Conservation (phyloP, 2,888 invertebrate genomes). For the Drosophila longiperda region DNA sequence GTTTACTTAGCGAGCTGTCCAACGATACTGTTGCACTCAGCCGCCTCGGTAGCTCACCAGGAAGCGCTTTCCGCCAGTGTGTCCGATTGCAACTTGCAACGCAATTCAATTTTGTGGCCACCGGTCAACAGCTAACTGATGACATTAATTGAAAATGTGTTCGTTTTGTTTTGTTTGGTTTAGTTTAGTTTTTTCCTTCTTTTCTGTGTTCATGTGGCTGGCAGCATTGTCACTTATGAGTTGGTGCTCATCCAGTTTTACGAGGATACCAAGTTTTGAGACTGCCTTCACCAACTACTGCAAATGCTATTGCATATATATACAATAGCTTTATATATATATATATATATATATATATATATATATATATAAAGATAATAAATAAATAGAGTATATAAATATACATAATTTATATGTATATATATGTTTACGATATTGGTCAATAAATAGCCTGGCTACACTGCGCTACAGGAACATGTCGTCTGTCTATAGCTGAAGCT, state of each 20-base stretch:
- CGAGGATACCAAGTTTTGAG: constrained; percentile 82
- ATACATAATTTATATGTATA: not conserved
- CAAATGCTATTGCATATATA: not conserved
- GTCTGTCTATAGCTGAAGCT: not conserved
- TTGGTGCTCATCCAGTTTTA: constrained; percentile 87
- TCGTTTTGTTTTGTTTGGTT: not conserved
- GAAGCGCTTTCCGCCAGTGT: constrained; percentile 81
- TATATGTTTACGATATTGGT: not conserved
- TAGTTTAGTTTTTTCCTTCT: not conserved
- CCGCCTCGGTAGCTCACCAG: constrained; percentile 82
- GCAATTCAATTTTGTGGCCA: constrained; percentile 1
- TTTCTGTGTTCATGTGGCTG: constrained; percentile 85
- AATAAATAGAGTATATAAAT: not conserved
- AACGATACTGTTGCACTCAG: constrained; percentile 80
- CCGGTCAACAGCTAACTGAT: constrained; percentile 6
- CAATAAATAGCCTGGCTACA: constrained; percentile 21
- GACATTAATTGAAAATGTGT: constrained; percentile 18
- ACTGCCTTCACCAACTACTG: constrained; percentile 58
- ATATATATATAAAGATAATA: not conserved
- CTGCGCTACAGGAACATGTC: constrained; percentile 30
- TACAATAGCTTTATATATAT: too few relatives aligned
- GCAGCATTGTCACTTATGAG: constrained; percentile 87
- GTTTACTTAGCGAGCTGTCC: constrained; percentile 79
- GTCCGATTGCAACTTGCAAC: constrained; percentile 8
- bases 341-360: not conserved